Conservation (phyloP, 2,113 vertebrate species). For the Corydoras sp. region DNA sequence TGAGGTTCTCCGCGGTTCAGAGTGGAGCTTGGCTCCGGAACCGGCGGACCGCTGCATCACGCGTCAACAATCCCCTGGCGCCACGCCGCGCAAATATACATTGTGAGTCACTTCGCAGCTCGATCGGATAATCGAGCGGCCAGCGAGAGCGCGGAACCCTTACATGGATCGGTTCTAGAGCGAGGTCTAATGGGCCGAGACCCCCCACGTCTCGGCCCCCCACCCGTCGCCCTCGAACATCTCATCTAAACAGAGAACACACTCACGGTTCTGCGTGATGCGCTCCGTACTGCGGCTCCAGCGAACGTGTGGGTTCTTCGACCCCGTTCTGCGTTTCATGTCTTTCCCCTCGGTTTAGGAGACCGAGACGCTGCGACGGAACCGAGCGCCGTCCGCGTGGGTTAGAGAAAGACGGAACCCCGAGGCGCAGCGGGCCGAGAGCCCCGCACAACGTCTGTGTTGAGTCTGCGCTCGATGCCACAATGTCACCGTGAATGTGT, state of each 20-base stretch:
- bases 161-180: background rate
- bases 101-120: background rate
- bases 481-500: too few relatives aligned
- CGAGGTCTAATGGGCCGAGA: background rate
- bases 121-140: background rate
- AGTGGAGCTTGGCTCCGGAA: constrained; percentile 5
- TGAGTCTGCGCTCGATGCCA: constrained; percentile 34
- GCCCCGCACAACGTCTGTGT: constrained; percentile 28
- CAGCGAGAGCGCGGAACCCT: background rate
- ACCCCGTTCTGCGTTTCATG: too few relatives aligned
- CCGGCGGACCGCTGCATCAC: constrained; percentile 2
- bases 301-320: too few relatives aligned
- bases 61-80: constrained; percentile 5
- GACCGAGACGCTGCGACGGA: background rate
- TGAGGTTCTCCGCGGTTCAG: background rate
- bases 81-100: background rate
- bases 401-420: constrained; percentile 39
- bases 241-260: too few relatives aligned
- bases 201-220: too few relatives aligned
- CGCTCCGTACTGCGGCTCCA: constrained; percentile 10
- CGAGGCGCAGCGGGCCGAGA: constrained; percentile 22
- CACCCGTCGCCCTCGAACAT: too few relatives aligned
- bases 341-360: constrained; percentile 12
- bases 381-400: background rate
- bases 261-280: constrained; percentile 1